These are phyloP conservation scores for Zosterops pallidus DNA, from an alignment of 2,113 vertebrate species.

Conservation along the genomic window DNA sequence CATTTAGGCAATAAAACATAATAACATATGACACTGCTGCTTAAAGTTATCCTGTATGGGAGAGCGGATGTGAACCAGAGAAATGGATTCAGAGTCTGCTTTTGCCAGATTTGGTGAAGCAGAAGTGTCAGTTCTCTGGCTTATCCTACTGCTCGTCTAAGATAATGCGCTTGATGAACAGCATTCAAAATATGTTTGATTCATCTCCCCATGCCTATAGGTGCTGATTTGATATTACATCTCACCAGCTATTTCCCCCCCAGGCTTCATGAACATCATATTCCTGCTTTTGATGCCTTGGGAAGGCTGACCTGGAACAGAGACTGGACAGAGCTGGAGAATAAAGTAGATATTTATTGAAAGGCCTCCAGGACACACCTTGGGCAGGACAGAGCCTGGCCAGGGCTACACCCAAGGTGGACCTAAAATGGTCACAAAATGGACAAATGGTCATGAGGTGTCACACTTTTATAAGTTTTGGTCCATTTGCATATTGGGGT, in stretches of 20 bases:
- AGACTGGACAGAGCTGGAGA: not conserved
- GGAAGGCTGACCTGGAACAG: not conserved
- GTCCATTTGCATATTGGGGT: not conserved
- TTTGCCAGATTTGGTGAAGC: not conserved
- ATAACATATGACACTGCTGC: not conserved
- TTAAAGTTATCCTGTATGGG: not conserved
- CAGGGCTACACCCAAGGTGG: not conserved
- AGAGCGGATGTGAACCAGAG: not conserved
- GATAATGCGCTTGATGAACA: not conserved
- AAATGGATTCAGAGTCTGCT: not conserved
- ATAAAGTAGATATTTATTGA: not conserved
- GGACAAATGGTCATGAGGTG: rapidly evolving
- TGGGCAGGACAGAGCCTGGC: not conserved
- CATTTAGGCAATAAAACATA: conserved; percentile 8
- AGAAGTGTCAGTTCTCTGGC: not conserved
- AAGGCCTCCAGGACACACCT: not conserved
- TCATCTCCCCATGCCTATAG: not conserved
- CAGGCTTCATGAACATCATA: not conserved
- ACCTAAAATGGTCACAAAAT: not conserved
- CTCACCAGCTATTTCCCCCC: not conserved
- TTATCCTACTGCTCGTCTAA: not conserved
- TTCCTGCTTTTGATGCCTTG: not conserved
- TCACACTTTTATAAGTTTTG: not conserved
- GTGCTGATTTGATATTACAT: not conserved
- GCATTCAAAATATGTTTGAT: not conserved